A percentile compares a stretch with the other conserved stretches of the same genome.
These are phyloP conservation scores for Sipha flava DNA, from an alignment of 1,140 invertebrate species.

Conservation along the genomic window DNA sequence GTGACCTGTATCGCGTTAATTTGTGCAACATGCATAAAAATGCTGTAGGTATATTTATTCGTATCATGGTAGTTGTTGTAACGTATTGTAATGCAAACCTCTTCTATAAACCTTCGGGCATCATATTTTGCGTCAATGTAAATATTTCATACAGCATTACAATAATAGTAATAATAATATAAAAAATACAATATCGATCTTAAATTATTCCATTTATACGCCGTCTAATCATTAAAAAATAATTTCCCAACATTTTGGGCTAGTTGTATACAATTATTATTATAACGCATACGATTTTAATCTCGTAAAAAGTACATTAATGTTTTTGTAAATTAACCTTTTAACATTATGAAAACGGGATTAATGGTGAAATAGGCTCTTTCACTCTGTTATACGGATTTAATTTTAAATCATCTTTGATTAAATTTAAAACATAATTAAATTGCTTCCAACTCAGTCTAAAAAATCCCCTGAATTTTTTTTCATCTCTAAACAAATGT, in stretches of 20 bases:
- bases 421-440: too few species aligned
- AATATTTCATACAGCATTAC: not conserved
- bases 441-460: too few species aligned
- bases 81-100: too few species aligned
- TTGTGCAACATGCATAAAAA: conserved; percentile 20
- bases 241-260: not conserved
- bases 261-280: not conserved
- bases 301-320: not conserved
- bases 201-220: not conserved
- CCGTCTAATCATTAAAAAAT: not conserved
- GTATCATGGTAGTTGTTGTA: not conserved
- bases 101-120: not conserved
- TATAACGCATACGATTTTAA: not conserved
- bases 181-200: not conserved
- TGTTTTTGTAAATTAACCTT: not conserved
- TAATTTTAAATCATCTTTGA: too few species aligned
- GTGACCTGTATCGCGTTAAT: conserved; percentile 26
- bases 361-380: too few species aligned
- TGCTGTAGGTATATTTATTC: not conserved
- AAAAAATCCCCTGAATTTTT: too few species aligned
- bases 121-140: not conserved
- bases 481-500: too few species aligned
- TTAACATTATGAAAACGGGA: too few species aligned
- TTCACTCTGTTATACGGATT: too few species aligned
- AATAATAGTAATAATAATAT: not conserved